Evolutionary conservation across 2,888 invertebrate genomes (phyloP), one percentile per base, ranked within the genome.

Genomic region (Colostygia pectinataria): DNA sequence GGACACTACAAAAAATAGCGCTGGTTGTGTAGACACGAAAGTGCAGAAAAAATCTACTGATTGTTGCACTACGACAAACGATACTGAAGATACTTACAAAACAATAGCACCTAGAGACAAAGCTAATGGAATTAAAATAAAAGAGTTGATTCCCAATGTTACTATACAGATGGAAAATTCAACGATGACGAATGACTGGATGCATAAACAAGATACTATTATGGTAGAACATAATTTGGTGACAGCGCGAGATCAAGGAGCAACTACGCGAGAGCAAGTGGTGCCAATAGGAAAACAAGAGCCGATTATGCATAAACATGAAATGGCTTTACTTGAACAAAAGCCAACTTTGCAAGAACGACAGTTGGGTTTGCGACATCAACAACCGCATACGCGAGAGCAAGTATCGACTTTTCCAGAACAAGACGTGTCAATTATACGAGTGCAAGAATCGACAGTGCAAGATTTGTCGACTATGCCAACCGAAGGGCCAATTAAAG

Each of bases 71-170:
- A 69, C 59, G 2, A 71, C 68, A 9, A 51, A 65, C 15, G 65
- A 63, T 15, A 45, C 28, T 32, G 32, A 58, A n/a, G 42, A 50
- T 43, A 41, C 34, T 34, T 52, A 57, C 6, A 66, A 60, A 60
- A 61, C 59, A 6, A 53, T 74, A 29, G 49, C 53, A 28, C 65
- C 74, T 18, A 66, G 65, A 52, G 38, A 55, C 8, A 75, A 55
- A 55, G 61, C 67, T 2, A 47, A 65, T 41, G 78, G 80, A 18
- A 81, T 83, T 38, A 70, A 53, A 56, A 77, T 77, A 4, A 42
- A 25, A 12, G 50, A 54, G 33, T 49, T 39, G 12, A 25, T 43
- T 18, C 29, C 42, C 8, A 25, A 33, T 42, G 24, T 49, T 14
- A 13, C 6, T 25, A 27, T 46, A 18, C 55, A 47, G 24, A 39